Conservation (phyloP, 2,113 vertebrate species). For the Meles meles region DNA sequence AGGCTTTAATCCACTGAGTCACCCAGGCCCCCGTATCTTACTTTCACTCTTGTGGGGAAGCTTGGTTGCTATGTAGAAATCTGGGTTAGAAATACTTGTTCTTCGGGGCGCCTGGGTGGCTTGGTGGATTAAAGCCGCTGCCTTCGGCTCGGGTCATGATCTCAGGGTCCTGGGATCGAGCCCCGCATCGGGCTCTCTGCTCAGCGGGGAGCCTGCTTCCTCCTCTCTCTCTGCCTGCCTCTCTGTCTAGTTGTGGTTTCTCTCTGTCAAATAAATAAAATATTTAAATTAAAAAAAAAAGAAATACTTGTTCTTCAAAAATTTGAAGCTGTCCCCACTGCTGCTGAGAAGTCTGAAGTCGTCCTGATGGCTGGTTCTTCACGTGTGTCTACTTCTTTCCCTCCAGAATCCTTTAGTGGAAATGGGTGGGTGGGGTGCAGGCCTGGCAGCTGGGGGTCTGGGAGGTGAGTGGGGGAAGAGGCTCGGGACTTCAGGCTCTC, state of each 20-base stretch:
- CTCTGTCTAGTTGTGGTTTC: no score
- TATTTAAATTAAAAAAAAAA: no score
- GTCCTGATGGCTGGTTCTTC: background rate
- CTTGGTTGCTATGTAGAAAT: background rate
- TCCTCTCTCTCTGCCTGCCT: no score
- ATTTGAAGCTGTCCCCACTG: background rate
- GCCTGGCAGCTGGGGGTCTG: background rate
- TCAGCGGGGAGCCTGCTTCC: no score
- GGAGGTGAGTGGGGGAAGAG: background rate
- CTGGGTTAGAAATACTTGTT: background rate
- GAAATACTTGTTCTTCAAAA: background rate
- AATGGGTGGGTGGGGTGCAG: background rate
- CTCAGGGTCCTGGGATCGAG: no score
- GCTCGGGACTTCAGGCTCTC: background rate
- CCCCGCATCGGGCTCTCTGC: no score
- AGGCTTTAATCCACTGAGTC: no score
- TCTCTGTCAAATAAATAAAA: no score
- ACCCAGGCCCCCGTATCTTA: no score
- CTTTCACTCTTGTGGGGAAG: background rate
- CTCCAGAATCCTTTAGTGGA: background rate
- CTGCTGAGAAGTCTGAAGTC: background rate
- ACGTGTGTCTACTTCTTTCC: background rate
- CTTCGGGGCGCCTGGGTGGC: no score
- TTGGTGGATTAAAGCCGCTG: no score
- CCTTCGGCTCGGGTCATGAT: no score